Evolutionary conservation across 2,888 invertebrate species (phyloP).

Genomic region (Cryptus viduatorius): DNA sequence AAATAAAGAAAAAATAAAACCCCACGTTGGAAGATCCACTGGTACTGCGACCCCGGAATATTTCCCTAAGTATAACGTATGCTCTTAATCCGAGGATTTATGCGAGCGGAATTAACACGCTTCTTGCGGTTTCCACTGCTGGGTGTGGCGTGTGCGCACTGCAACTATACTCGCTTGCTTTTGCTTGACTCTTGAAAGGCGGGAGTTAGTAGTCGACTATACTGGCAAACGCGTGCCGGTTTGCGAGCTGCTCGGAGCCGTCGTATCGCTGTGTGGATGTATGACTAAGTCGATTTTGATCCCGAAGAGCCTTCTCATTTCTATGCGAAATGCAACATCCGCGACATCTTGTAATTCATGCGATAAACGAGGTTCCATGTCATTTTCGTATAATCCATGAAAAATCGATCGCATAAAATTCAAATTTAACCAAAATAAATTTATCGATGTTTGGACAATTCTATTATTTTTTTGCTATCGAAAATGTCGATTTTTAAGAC

Average conservation of each 20-base stretch:
- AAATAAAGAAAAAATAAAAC: conserved; percentile 11
- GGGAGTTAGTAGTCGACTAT: conserved; percentile 40
- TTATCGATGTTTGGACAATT: too few relatives aligned
- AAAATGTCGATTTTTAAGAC: background rate
- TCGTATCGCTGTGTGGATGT: conserved; percentile 15
- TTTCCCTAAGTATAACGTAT: conserved; percentile 83
- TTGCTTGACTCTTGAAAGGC: conserved; percentile 58
- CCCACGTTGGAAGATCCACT: conserved; percentile 39
- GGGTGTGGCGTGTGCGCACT: conserved; percentile 65
- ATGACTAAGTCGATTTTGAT: conserved; percentile 38
- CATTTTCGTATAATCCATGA: too few relatives aligned
- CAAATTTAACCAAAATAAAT: too few relatives aligned
- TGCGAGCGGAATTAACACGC: conserved; percentile 82
- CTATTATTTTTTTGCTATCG: background rate
- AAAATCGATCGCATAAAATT: too few relatives aligned
- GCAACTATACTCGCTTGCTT: conserved; percentile 45
- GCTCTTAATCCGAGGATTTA: conserved; percentile 82
- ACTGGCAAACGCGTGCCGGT: conserved; percentile 37
- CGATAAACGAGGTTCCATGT: too few relatives aligned
- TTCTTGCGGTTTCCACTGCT: conserved; percentile 69
- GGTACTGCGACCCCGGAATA: conserved; percentile 66
- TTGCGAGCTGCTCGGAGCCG: conserved; percentile 24
- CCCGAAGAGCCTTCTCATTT: conserved; percentile 34
- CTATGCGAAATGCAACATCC: background rate
- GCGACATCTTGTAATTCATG: background rate